Conservation (phyloP, 2,888 invertebrate species). For the Oxyteleia sp. region DNA sequence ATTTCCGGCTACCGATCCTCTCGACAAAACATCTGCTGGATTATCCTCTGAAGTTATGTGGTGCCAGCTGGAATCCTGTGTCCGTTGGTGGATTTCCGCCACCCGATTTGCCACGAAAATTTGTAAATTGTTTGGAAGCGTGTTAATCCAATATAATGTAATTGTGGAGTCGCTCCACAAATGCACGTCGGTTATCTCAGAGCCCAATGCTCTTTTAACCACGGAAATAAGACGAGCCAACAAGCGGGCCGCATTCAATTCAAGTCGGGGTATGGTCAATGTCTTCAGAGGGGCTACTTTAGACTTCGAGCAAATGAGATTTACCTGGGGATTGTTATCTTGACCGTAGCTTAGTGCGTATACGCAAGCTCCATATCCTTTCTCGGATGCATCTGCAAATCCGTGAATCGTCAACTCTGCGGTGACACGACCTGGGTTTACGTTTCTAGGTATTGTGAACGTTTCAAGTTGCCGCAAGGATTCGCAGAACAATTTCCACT, state of each 20-base stretch:
- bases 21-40: background rate
- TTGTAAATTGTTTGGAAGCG: constrained; percentile 12
- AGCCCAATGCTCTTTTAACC: background rate
- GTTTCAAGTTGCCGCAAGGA: too few species aligned
- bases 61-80: background rate
- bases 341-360: too few species aligned
- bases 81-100: background rate
- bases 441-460: too few species aligned
- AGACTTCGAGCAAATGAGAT: constrained; percentile 25
- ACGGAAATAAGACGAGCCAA: background rate
- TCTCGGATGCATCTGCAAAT: too few species aligned
- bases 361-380: too few species aligned
- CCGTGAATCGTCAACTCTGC: too few species aligned
- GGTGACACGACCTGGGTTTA: too few species aligned
- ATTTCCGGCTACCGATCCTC: background rate
- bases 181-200: background rate
- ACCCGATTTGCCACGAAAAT: constrained; percentile 2
- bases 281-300: constrained; percentile 4
- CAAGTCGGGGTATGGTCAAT: constrained; percentile 8
- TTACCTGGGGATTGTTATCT: too few species aligned
- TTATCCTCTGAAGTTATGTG: background rate
- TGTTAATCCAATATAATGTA: constrained; percentile 35
- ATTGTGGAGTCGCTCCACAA: constrained; percentile 38
- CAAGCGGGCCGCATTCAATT: constrained; percentile 2
- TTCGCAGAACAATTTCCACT: too few species aligned